Conservation (phyloP, 2,797 vertebrate genomes). For the Notoglanidium macrostoma region DNA sequence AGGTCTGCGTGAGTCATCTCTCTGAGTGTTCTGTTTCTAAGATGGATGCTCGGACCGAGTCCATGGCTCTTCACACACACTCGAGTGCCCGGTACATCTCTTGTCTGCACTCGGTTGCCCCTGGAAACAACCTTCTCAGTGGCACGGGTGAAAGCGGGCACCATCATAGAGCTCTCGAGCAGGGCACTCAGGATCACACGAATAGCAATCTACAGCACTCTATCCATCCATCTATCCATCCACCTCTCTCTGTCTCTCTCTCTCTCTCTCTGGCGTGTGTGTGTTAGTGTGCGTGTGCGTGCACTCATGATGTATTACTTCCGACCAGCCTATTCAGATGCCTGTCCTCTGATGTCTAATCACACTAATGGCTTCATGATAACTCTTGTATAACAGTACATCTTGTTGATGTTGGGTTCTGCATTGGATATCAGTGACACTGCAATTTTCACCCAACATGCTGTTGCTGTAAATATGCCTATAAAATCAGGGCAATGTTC, state of each 20-base stretch:
- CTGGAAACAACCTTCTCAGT: slow-evolving; percentile 61
- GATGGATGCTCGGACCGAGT: slow-evolving; percentile 49
- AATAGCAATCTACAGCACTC: slow-evolving; percentile 27
- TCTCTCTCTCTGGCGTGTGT: not conserved
- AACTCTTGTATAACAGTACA: slow-evolving; percentile 20
- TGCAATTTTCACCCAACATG: slow-evolving; percentile 2
- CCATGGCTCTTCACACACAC: slow-evolving; percentile 55
- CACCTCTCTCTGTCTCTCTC: slow-evolving; percentile 8
- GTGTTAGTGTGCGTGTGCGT: not conserved
- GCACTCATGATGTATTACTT: slow-evolving; percentile 38
- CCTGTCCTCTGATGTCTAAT: slow-evolving; percentile 48
- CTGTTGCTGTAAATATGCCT: slow-evolving; percentile 16
- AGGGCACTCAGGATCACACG: slow-evolving; percentile 54
- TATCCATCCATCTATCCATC: slow-evolving; percentile 1
- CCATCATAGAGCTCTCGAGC: slow-evolving; percentile 45
- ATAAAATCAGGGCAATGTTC: slow-evolving; percentile 10
- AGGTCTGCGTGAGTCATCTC: slow-evolving; percentile 7
- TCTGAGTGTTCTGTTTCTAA: slow-evolving; percentile 40
- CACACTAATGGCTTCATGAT: slow-evolving; percentile 38
- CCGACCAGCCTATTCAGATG: slow-evolving; percentile 34
- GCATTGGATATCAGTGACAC: not conserved
- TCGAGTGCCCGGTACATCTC: slow-evolving; percentile 49
- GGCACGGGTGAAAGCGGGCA: slow-evolving; percentile 43
- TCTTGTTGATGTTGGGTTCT: not conserved
- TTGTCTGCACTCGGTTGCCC: slow-evolving; percentile 58